Evolutionary conservation across 1,140 invertebrate species (phyloP).

Genomic region (Hylaeus volcanicus): DNA sequence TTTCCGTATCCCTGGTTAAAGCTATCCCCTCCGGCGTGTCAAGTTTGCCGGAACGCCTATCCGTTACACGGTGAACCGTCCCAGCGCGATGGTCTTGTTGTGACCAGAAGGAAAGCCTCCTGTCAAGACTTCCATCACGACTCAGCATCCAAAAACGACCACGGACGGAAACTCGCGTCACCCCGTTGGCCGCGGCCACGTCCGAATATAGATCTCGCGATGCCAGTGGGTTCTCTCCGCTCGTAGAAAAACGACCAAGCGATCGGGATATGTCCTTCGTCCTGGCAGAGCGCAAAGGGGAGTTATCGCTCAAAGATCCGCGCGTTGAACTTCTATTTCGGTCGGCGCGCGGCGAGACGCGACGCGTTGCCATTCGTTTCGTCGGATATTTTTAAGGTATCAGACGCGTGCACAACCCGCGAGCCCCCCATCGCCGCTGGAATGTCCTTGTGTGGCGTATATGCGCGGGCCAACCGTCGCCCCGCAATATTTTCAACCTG

Average conservation of each 20-base stretch:
- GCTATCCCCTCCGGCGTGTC: no score
- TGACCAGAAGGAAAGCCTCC: not conserved
- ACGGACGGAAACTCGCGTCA: not conserved
- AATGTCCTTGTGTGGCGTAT: slow-evolving; percentile 22
- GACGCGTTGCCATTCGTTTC: slow-evolving; percentile 23
- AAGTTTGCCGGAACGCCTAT: no score
- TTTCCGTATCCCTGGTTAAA: no score
- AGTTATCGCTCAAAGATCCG: slow-evolving; percentile 7
- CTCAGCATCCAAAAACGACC: not conserved
- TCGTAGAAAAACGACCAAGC: not conserved
- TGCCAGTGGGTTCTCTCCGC: not conserved
- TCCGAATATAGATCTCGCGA: not conserved
- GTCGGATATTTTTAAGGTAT: slow-evolving; percentile 56
- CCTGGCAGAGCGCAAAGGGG: slow-evolving; percentile 7
- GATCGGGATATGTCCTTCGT: slow-evolving; percentile 24
- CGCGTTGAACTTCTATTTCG: slow-evolving; percentile 31
- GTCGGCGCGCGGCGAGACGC: not conserved
- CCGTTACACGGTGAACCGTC: not conserved
- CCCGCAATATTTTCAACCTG: slow-evolving; percentile 49
- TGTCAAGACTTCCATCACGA: slow-evolving; percentile 13
- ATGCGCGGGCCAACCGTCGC: slow-evolving; percentile 11
- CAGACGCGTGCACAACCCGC: slow-evolving; percentile 21
- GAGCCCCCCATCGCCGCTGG: not conserved
- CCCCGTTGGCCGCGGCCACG: not conserved
- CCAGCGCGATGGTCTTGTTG: not conserved